phyloP scores from a whole-genome alignment of 1,140 invertebrate species.

The Aphelinus atriplicis region DNA sequence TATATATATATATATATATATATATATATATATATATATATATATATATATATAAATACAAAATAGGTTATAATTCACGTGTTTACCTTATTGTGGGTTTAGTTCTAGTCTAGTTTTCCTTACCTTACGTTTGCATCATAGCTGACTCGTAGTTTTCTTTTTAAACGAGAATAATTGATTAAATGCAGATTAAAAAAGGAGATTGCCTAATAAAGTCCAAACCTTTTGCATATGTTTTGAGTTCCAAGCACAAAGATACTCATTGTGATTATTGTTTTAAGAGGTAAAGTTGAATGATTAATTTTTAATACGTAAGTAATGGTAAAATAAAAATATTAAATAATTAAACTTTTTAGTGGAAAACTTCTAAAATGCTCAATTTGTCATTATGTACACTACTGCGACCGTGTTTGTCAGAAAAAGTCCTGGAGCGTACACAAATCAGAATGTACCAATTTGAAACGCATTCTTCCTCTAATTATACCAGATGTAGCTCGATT shows the following conservation, averaged over 20 bases:
- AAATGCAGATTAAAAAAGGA: slow-evolving; percentile 59
- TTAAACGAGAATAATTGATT: too few relatives aligned
- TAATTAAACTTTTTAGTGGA: slow-evolving; percentile 63
- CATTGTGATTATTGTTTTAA: slow-evolving; percentile 73
- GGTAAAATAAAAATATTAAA: slow-evolving; percentile 5
- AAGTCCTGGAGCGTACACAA: slow-evolving; percentile 81
- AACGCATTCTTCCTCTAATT: slow-evolving; percentile 71
- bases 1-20: too few relatives aligned
- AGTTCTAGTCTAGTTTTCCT: too few relatives aligned
- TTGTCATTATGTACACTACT: slow-evolving; percentile 85
- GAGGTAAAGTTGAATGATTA: slow-evolving; percentile 59
- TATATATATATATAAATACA: too few relatives aligned
- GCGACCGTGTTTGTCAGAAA: slow-evolving; percentile 78
- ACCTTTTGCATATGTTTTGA: slow-evolving; percentile 72
- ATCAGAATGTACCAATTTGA: slow-evolving; percentile 78
- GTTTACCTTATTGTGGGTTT: too few relatives aligned
- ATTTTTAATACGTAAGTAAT: neutral
- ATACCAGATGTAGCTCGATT: slow-evolving; percentile 80
- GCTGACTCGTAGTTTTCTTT: too few relatives aligned
- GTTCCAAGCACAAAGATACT: slow-evolving; percentile 67
- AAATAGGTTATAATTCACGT: too few relatives aligned
- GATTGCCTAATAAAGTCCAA: slow-evolving; percentile 67
- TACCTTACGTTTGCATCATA: too few relatives aligned
- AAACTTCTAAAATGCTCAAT: slow-evolving; percentile 79
- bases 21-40: too few relatives aligned